phyloP scores from a whole-genome alignment of 2,797 vertebrate species.

The Dryobates pubescens region DNA sequence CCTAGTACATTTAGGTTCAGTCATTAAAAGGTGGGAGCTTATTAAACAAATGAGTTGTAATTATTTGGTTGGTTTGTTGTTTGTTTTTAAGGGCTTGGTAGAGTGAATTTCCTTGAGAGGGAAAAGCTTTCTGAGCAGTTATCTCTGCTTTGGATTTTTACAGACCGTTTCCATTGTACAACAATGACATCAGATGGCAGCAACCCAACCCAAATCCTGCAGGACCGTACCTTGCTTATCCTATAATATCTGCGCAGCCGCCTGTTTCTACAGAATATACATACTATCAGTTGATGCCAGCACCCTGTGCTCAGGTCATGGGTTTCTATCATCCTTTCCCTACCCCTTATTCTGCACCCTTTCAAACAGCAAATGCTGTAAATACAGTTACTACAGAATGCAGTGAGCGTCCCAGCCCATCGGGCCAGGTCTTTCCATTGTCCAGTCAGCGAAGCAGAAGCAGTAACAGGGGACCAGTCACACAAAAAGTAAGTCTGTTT shows the following conservation, averaged over 20 bases:
- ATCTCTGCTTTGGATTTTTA: constrained; percentile 44
- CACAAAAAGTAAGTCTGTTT: constrained; percentile 86
- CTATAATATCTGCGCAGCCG: constrained; percentile 93
- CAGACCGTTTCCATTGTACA: constrained; percentile 94
- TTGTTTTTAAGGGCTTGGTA: not conserved
- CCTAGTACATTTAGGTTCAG: not conserved
- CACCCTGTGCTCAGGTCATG: constrained; percentile 96
- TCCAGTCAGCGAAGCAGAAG: constrained; percentile 86
- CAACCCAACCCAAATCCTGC: constrained; percentile 89
- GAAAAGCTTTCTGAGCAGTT: not conserved
- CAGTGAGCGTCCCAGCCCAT: constrained; percentile 82
- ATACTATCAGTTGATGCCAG: constrained; percentile 96
- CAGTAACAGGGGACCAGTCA: constrained; percentile 79
- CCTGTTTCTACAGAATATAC: constrained; percentile 93
- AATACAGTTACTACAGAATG: constrained; percentile 87
- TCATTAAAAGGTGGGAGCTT: not conserved
- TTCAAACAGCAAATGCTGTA: constrained; percentile 85
- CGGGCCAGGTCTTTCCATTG: constrained; percentile 85
- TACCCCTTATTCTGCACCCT: constrained; percentile 84
- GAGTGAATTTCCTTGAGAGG: not conserved
- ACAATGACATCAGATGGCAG: constrained; percentile 94
- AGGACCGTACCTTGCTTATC: constrained; percentile 95
- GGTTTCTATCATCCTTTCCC: constrained; percentile 97
- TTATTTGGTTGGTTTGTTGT: not conserved
- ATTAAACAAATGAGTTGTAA: not conserved